Evolutionary conservation across 1,140 invertebrate species (phyloP).

Genomic region (Eumaeus atala): DNA sequence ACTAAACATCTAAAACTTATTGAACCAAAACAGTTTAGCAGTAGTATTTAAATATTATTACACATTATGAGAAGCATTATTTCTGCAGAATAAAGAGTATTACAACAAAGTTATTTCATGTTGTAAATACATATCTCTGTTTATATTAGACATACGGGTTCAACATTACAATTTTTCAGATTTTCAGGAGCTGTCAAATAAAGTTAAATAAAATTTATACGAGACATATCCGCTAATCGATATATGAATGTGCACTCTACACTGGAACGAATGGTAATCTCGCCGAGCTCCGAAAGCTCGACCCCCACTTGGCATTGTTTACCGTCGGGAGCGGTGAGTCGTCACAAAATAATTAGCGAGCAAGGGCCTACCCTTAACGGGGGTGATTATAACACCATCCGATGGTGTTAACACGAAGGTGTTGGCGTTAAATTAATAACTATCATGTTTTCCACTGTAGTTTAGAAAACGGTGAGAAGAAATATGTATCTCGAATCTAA

Average conservation of each 20-base stretch:
- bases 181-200: no score
- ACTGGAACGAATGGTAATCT: conserved; percentile 21
- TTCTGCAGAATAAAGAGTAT: no score
- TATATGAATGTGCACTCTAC: conserved; percentile 13
- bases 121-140: no score
- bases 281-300: conserved; percentile 16
- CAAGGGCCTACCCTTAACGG: conserved; percentile 25
- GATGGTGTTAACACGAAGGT: conserved; percentile 17
- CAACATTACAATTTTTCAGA: no score
- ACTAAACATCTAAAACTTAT: no score
- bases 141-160: no score
- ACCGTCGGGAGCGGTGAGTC: conserved; percentile 36
- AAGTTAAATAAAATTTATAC: no score
- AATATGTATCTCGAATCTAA: neutral
- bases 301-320: conserved; percentile 36
- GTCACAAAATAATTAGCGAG: conserved; percentile 46
- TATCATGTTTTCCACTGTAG: conserved; percentile 2
- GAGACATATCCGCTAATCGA: no score
- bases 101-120: no score
- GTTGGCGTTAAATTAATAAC: conserved; percentile 14
- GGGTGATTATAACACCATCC: conserved; percentile 19
- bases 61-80: no score
- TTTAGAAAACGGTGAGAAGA: neutral
- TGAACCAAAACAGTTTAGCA: no score
- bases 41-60: no score